A percentile compares a stretch with the other conserved stretches of the same genome.
phyloP scores from a whole-genome alignment of 2,888 invertebrate genomes.

The Dryomyza anilis region DNA sequence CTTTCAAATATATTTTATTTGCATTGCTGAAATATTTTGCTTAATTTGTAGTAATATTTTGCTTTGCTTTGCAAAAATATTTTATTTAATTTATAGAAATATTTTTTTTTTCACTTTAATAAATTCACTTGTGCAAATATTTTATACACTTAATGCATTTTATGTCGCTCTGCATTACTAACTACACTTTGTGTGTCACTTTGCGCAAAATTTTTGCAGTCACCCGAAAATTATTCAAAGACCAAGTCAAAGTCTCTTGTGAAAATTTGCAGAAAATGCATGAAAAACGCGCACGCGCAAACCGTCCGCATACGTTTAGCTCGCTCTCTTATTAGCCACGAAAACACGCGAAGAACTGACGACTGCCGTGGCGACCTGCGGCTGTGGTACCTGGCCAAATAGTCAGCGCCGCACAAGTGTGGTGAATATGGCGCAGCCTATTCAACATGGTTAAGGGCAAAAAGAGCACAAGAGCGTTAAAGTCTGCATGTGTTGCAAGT shows the following conservation, averaged over 20 bases:
- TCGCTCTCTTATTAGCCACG: conserved; percentile 53
- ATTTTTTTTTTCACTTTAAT: too few relatives aligned
- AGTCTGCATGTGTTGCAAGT: neutral
- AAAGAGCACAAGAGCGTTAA: neutral
- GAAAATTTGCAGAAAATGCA: conserved; percentile 27
- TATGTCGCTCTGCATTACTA: neutral
- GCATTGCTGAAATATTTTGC: too few relatives aligned
- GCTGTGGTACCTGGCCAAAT: conserved; percentile 44
- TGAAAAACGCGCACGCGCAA: conserved; percentile 32
- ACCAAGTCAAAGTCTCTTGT: too few relatives aligned
- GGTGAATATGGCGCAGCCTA: conserved; percentile 35
- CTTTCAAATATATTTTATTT: too few relatives aligned
- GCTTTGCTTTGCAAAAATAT: too few relatives aligned
- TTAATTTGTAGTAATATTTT: too few relatives aligned
- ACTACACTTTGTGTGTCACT: neutral
- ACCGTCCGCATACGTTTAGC: conserved; percentile 38
- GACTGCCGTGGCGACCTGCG: conserved; percentile 43
- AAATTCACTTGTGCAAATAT: neutral
- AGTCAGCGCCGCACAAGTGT: conserved; percentile 38
- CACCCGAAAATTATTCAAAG: too few relatives aligned
- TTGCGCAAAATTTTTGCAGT: neutral
- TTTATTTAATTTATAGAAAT: too few relatives aligned
- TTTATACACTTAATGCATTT: neutral
- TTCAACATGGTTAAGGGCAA: neutral
- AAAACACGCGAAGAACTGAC: conserved; percentile 59